Base-by-base conservation (phyloP, 2,113 vertebrate species). In the Poicephalus meyeri region DNA sequence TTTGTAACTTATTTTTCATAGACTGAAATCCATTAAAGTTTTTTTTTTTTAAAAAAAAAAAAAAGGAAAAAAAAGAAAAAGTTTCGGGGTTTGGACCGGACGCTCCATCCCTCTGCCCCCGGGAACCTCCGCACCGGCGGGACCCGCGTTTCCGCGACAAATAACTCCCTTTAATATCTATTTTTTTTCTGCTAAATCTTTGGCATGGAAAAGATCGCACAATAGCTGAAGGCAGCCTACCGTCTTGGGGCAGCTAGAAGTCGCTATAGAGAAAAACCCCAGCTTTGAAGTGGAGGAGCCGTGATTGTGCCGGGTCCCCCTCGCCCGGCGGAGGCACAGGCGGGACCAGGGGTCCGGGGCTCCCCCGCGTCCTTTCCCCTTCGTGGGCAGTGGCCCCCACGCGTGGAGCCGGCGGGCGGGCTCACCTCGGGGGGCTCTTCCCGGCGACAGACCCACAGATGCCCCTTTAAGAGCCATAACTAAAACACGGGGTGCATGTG, bases 1-100 rank as follows among this genome's bases (percentile, higher is more conserved):
- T 95, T 97, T 97, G 98, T 97, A 97, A 98, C 97, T 98, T 98
- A 97, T 97, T 98, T 98, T 98, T 97, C 93, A 93, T 96, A 97
- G 93, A 90, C 80, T 94, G 91, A 94, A 91, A 97, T 74, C 66
- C 81, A 61, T 97, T 95, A 97, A 97, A 98, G 85, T 94, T 94
- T 14, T 42, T 80, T 66, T 82, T 69, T 52, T 28, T 52, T 11
- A 9, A 26, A 26, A 50, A 26, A 28, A 29, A 17, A 53, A 53
- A 20, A 21, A 60, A n/a, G 31, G 26, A 9, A 21, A 20, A 50
- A 49, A 80, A 33, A 35, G 25, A 28, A 49, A 86, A 93, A 90
- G 31, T 93, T 95, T 91, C 50, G 41, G 69, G 41, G 85, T 96
- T 93, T 16, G 77, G 61, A 39, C 58, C 21, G 18, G 29, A 42